Evolutionary conservation across 2,113 vertebrate species (phyloP), one percentile per base, ranked within the genome.

Genomic region (Tricholaema leucomelas): DNA sequence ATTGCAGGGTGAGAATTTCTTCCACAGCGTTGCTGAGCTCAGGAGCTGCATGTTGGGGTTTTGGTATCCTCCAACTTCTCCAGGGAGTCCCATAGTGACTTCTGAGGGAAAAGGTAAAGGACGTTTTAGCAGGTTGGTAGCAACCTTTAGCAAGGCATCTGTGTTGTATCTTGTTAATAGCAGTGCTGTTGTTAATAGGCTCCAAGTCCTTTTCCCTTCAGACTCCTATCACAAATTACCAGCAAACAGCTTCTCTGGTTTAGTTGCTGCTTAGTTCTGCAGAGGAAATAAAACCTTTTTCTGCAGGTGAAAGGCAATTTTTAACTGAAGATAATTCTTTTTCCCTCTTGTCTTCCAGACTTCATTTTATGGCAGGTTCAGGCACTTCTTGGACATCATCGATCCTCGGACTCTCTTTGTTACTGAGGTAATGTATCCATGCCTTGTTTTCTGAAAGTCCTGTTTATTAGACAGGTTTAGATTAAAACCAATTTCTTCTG

Each of bases 331-430:
- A 1, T 9, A 10, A 8, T 28, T 36, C 8, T 28, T 50, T 50
- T 79, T 46, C 10, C 42, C 35, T 23, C 17, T 52, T 65, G 46
- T 93, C 87, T 93, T 93, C 74, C 88, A 99, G 99, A 97, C 94
- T 11, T 98, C 98, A 0, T 99, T 99, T 94, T 97, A 96, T 46
- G 98, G 98, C 63, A 96, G 99, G 59, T 98, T 99, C 96, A 97
- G 98, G 76, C 99, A 99, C 97, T 99, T 99, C 96, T 72, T 99
- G 98, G 98, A 99, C 93, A 98, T 99, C 97, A 98, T 99, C 6
- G 98, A 99, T 93, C 99, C 98, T 2, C 98, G 98, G 46, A 99
- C 98, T 0, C 98, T 99, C 63, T 98, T 99, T 66, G 98, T 98
- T 69, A 98, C 98, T 3, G 98, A 99, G 99, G 99, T 99, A 98